Base-by-base conservation (phyloP, 2,888 invertebrate species). In the Stenotaenia linearis region DNA sequence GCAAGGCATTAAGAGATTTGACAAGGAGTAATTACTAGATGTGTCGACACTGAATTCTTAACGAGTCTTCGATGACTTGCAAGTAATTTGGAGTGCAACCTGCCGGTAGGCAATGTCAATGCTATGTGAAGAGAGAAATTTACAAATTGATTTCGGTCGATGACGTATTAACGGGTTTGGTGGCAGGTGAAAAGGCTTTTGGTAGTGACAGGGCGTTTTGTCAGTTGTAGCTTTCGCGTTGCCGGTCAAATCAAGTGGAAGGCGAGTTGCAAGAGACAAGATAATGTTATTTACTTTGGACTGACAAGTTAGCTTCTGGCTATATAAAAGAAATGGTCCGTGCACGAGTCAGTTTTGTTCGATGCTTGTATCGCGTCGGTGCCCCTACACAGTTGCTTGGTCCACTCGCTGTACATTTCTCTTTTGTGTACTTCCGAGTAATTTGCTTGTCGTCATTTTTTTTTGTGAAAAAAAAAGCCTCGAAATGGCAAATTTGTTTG, bases 231-330 rank as follows among this genome's bases (percentile, higher is more conserved):
- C 74, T 5, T 23, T 28, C 28, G 30, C 32, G 32, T 74, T 74
- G 32, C 32, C 32, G 74, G 74, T 74, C 74, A 74, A 74, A 74
- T 74, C 74, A 74, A 25, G 74, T 23, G 74, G n/a, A 74, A 74
- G 30, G 32, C 74, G 74, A 30, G 28, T 74, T 74, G 15, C 74
- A 50, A 50, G 18, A 18, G 50, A 50, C 50, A 50, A 50, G 50
- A 50, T 50, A 50, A 50, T 50, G 50, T 50, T 50, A 50, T 50
- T n/a, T 50, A 50, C 50, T 50, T 50, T 50, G 50, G 50, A 50
- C 50, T 50, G 50, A 50, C 50, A 50, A 50, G n/a, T 50, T 50
- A n/a, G 50, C 50, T 50, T 18, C 50, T 50, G 50, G 50, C 50
- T 50, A 50, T 50, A 50, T 50, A 50, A 18, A 50, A 50, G 50